phyloP scores from a whole-genome alignment of 2,888 invertebrate genomes.

The Periphyllus acericola region DNA sequence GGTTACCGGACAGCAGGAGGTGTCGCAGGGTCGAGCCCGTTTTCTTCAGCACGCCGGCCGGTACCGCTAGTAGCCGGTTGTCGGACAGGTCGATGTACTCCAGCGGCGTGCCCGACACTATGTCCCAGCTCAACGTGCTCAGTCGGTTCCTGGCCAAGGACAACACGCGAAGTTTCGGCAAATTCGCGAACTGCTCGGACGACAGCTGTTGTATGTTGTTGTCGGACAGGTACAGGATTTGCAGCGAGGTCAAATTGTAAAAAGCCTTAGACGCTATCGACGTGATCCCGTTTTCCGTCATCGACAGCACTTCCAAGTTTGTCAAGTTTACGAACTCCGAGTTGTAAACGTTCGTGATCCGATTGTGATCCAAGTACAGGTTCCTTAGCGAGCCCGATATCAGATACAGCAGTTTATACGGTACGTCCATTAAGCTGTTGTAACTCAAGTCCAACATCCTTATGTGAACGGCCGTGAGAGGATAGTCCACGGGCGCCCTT shows the following conservation, averaged over 20 bases:
- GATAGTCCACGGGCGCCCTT: slow-evolving; percentile 68
- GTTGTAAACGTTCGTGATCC: slow-evolving; percentile 76
- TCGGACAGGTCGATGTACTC: slow-evolving; percentile 83
- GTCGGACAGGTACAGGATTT: slow-evolving; percentile 81
- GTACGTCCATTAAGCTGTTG: slow-evolving; percentile 75
- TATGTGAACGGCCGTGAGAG: slow-evolving; percentile 71
- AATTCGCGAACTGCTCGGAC: slow-evolving; percentile 81
- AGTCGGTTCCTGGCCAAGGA: slow-evolving; percentile 79
- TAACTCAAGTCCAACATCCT: slow-evolving; percentile 78
- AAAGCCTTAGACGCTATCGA: slow-evolving; percentile 80
- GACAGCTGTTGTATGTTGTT: slow-evolving; percentile 82
- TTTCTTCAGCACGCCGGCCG: slow-evolving; percentile 80
- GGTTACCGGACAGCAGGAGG: slow-evolving; percentile 82
- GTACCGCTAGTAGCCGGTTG: slow-evolving; percentile 83
- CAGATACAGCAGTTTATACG: slow-evolving; percentile 74
- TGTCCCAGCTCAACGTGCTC: slow-evolving; percentile 79
- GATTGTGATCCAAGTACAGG: slow-evolving; percentile 80
- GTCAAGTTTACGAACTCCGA: slow-evolving; percentile 79
- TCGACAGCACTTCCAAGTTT: slow-evolving; percentile 78
- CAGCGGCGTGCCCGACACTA: slow-evolving; percentile 81
- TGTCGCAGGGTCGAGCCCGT: slow-evolving; percentile 82
- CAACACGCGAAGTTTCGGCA: slow-evolving; percentile 78
- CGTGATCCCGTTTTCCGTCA: slow-evolving; percentile 80
- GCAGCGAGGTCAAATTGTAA: slow-evolving; percentile 78
- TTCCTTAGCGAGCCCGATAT: slow-evolving; percentile 75